Base-by-base conservation (phyloP, 1,140 invertebrate species). In the Eupristina koningsbergeri region DNA sequence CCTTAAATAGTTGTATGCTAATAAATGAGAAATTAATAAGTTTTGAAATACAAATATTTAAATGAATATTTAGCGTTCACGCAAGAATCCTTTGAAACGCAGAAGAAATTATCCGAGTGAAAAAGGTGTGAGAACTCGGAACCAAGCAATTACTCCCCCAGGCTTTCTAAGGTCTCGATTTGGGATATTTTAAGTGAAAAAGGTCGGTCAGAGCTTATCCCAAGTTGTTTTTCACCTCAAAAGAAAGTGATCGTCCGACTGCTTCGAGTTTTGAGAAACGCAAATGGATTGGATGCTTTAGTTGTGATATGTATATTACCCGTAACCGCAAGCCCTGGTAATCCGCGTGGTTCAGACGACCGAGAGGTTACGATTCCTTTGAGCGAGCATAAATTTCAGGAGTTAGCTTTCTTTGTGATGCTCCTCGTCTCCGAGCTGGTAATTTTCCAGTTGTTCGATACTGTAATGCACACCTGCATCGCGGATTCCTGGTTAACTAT, bases 381-480 rank as follows among this genome's bases (percentile, higher is more conserved):
- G 64, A 71, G 26, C 22, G 9, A 39, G 67, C 67, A 41, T 71
- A 71, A 71, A 71, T 71, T 71, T 41, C 39, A 6, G 22, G 22
- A 26, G 22, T 71, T 71, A 1, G 26, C 29, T 19, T n/a, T 71
- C 67, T 71, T 71, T 71, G 64, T 34, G 34, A 34, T 67, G 11
- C 31, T 19, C 26, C 26, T 45, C 26, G 5, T 26, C 22, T 58
- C 1, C 53, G 67, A 71, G 64, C 5, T 26, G 36, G 67, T 11
- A 71, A 71, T 71, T 71, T 71, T 71, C 67, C 5, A 41, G 67
- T 22, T 39, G 36, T 41, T 71, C 67, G 67, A 71, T 71, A 9
- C 67, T 71, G 15, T 71, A 71, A 71, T 71, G 67, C 41, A 71
- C 67, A 71, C 36, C 67, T 69, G 36, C 45, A 29, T 36, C 31